Evolutionary conservation across 2,113 vertebrate species (phyloP).

Genomic region (Pseudopodoces humilis): DNA sequence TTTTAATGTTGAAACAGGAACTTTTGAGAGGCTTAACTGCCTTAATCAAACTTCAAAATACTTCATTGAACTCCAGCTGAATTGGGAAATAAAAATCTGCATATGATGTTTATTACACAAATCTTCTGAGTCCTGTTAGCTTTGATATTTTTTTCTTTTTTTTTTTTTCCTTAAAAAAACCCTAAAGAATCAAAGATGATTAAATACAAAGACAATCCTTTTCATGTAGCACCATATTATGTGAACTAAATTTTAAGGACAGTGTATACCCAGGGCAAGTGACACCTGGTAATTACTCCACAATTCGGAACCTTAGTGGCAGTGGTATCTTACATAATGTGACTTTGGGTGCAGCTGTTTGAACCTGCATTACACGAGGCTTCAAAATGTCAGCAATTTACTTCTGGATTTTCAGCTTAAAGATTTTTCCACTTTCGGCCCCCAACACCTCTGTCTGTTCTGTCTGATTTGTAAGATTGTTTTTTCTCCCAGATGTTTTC

Average conservation of each 20-base stretch:
- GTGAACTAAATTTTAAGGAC: slow-evolving; percentile 67
- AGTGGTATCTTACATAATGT: not conserved
- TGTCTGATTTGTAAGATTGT: not conserved
- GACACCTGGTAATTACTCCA: not conserved
- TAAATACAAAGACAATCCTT: slow-evolving; percentile 68
- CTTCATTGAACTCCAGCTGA: slow-evolving; percentile 64
- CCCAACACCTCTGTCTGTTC: not conserved
- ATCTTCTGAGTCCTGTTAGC: slow-evolving; percentile 77
- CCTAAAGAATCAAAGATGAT: slow-evolving; percentile 48
- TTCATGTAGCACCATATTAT: slow-evolving; percentile 58
- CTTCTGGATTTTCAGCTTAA: not conserved
- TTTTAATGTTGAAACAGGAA: slow-evolving; percentile 39
- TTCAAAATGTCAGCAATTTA: not conserved
- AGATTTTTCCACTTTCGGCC: not conserved
- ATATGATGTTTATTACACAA: slow-evolving; percentile 74
- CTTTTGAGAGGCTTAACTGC: slow-evolving; percentile 55
- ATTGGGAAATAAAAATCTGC: slow-evolving; percentile 74
- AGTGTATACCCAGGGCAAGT: not conserved
- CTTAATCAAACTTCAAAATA: slow-evolving; percentile 75
- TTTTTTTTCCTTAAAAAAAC: slow-evolving; percentile 13
- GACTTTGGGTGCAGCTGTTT: not conserved
- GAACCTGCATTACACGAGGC: not conserved
- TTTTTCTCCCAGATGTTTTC: not conserved
- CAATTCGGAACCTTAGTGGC: not conserved
- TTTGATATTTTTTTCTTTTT: slow-evolving; percentile 61